Conservation (phyloP, 92 coral and sea anemone species). For the Montipora capitata region DNA sequence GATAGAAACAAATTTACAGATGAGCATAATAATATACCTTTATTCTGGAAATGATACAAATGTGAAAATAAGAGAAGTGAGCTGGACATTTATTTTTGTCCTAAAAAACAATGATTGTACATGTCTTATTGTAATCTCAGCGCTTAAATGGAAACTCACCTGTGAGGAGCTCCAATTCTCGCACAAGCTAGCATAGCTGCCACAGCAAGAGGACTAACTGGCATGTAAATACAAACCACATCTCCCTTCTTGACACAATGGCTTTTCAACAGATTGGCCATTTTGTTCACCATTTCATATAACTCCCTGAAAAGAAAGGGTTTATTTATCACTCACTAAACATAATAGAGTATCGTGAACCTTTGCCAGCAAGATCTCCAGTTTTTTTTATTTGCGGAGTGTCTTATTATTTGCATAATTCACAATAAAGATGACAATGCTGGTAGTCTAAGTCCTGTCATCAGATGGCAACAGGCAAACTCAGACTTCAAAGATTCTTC, state of each 20-base stretch:
- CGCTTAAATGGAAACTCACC: constrained; percentile 43
- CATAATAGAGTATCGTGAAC: neutral
- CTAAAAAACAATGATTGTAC: neutral
- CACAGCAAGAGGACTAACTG: constrained; percentile 96
- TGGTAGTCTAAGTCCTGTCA: too few relatives aligned
- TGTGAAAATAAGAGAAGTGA: too few relatives aligned
- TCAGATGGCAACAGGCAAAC: too few relatives aligned
- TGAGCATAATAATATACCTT: too few relatives aligned
- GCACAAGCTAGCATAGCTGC: constrained; percentile 99
- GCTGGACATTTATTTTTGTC: too few relatives aligned
- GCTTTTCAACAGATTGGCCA: constrained; percentile 93
- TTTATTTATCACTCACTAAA: neutral
- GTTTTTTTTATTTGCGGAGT: too few relatives aligned
- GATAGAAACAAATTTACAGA: too few relatives aligned
- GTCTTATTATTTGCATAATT: too few relatives aligned
- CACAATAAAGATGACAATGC: too few relatives aligned
- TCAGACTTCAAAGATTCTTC: too few relatives aligned
- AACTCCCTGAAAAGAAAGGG: constrained; percentile 74
- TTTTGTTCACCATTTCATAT: constrained; percentile 91
- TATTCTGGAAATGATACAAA: too few relatives aligned
- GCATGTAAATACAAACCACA: constrained; percentile 97
- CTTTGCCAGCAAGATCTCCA: too few relatives aligned
- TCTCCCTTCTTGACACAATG: constrained; percentile 98
- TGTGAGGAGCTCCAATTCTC: constrained; percentile 98
- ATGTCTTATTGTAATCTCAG: neutral